Conservation (phyloP, 2,113 vertebrate genomes). For the Etheostoma spectabile region DNA sequence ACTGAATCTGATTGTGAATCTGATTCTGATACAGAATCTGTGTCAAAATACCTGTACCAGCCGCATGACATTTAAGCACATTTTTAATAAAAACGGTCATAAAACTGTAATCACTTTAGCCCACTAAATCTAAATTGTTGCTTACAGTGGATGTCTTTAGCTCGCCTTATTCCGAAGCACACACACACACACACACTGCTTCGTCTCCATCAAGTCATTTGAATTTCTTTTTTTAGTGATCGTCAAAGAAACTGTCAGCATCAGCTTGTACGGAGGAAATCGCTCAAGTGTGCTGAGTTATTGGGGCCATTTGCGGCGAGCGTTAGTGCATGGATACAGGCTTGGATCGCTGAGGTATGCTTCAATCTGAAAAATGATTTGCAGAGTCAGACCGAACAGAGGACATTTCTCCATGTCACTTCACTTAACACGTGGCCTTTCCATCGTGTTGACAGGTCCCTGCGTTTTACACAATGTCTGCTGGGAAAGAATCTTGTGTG, state of each 20-base stretch:
- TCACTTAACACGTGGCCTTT: slow-evolving; percentile 62
- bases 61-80: slow-evolving; percentile 24
- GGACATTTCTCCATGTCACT: slow-evolving; percentile 58
- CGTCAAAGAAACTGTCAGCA: slow-evolving; percentile 63
- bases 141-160: slow-evolving; percentile 32
- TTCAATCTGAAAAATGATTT: slow-evolving; percentile 73
- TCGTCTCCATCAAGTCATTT: slow-evolving; percentile 28
- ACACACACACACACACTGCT: background rate
- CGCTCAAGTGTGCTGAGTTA: slow-evolving; percentile 58
- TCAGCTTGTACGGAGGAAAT: slow-evolving; percentile 38
- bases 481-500: slow-evolving; percentile 3
- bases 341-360: slow-evolving; percentile 64
- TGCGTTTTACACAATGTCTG: slow-evolving; percentile 34
- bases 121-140: slow-evolving; percentile 26
- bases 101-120: slow-evolving; percentile 35
- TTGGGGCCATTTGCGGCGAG: slow-evolving; percentile 54
- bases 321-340: slow-evolving; percentile 44
- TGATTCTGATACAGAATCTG: background rate
- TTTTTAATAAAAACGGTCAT: slow-evolving; percentile 37
- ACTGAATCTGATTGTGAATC: background rate
- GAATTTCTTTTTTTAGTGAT: slow-evolving; percentile 56
- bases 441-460: slow-evolving; percentile 31
- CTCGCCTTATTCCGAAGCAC: background rate
- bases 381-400: slow-evolving; percentile 51
- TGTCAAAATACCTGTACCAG: slow-evolving; percentile 31